Percentiles rank a stretch among this genome's conserved stretches.
Evolutionary conservation across 2,113 vertebrate species (phyloP).

Genomic region (Myotis brandtii): DNA sequence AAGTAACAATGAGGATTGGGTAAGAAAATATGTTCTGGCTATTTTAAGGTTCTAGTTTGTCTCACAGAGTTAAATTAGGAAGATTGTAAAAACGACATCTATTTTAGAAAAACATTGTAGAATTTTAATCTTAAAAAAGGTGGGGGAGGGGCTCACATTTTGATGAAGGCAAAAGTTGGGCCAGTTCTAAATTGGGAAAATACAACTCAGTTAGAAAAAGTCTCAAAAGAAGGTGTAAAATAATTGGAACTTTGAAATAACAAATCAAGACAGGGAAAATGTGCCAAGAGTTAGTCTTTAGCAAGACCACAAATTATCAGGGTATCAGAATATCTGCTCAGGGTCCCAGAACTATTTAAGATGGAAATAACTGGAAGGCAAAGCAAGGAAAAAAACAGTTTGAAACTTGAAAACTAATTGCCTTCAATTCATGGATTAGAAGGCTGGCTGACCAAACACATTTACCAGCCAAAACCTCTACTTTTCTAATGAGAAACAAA

Average conservation of each 20-base stretch:
- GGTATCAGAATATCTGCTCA: conserved; percentile 71
- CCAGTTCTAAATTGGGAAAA: conserved; percentile 70
- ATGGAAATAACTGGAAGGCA: conserved; percentile 69
- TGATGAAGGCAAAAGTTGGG: conserved; percentile 40
- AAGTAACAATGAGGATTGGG: conserved; percentile 11
- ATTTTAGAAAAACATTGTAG: conserved; percentile 28
- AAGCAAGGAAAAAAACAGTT: neutral
- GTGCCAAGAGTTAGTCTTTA: conserved; percentile 59
- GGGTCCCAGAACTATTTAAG: conserved; percentile 52
- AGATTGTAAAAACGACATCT: conserved; percentile 46
- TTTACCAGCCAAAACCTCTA: neutral
- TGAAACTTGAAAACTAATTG: conserved; percentile 59
- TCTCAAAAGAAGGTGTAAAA: conserved; percentile 73
- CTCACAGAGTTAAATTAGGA: conserved; percentile 55
- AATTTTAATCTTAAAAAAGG: conserved; percentile 51
- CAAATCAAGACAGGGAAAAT: conserved; percentile 60
- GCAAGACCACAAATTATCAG: conserved; percentile 71
- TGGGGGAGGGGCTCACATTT: neutral
- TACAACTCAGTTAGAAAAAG: conserved; percentile 67
- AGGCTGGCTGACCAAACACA: neutral
- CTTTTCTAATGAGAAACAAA: conserved; percentile 22
- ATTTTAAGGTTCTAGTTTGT: conserved; percentile 45
- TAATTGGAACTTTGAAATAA: conserved; percentile 76
- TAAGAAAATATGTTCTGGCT: conserved; percentile 65
- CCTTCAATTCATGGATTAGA: conserved; percentile 26